These are phyloP conservation scores for Vanessa tameamea DNA, from an alignment of 1,140 invertebrate species.

Conservation along the genomic window DNA sequence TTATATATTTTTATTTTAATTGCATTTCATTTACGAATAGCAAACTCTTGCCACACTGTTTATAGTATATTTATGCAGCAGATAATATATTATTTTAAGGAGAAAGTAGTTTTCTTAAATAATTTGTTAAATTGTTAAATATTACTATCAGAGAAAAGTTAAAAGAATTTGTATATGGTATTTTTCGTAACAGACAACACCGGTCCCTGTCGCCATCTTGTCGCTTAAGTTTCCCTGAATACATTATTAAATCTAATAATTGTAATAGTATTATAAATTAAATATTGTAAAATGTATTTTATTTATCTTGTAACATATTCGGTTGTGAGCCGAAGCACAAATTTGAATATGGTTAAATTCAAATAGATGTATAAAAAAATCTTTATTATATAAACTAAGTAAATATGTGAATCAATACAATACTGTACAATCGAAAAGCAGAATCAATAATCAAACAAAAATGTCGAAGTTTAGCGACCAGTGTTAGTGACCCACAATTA, in stretches of 20 bases:
- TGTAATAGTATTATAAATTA: neutral
- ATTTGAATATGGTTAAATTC: constrained; percentile 19
- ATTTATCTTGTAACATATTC: constrained; percentile 1
- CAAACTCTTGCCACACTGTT: no score
- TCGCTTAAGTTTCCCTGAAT: neutral
- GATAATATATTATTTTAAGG: no score
- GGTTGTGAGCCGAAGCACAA: constrained; percentile 58
- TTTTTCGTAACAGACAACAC: neutral
- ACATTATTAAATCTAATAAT: neutral
- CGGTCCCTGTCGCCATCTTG: neutral
- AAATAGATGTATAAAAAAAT: constrained; percentile 8
- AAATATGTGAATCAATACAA: constrained; percentile 14
- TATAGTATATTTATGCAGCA: no score
- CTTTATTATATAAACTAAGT: constrained; percentile 15
- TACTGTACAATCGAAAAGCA: constrained; percentile 13
- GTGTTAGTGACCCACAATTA: no score
- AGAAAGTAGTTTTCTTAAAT: no score
- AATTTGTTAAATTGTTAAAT: no score
- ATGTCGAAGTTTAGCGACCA: neutral
- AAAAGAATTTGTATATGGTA: neutral
- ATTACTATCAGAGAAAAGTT: neutral
- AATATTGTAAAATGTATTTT: constrained; percentile 1
- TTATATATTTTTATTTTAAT: no score
- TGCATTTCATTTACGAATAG: no score
- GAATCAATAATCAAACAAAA: neutral